phyloP scores from a whole-genome alignment of 2,113 vertebrate species.

The Aspidoscelis tigris region DNA sequence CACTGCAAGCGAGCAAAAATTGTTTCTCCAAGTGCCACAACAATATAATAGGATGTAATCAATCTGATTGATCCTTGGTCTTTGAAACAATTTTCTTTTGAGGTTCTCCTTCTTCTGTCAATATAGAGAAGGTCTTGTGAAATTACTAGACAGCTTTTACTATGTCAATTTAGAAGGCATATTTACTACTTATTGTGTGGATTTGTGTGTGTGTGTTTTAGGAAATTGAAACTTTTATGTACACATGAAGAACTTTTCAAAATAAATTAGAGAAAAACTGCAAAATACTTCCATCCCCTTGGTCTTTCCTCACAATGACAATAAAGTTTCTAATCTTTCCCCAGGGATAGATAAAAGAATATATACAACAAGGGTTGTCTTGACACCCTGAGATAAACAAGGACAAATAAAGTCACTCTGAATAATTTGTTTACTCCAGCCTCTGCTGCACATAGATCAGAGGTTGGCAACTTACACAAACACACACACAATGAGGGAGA shows the following conservation, averaged over 20 bases:
- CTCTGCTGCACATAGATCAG: constrained; percentile 27
- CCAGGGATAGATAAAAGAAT: constrained; percentile 21
- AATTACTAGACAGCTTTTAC: neutral
- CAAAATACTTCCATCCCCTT: neutral
- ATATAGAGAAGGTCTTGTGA: neutral
- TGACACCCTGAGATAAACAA: constrained; percentile 26
- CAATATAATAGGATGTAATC: neutral
- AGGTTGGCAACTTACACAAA: constrained; percentile 19
- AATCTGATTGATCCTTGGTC: neutral
- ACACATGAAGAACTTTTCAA: neutral
- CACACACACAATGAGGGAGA: neutral
- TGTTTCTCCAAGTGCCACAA: neutral
- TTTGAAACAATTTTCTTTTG: neutral
- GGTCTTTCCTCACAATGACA: neutral
- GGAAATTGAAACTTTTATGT: neutral
- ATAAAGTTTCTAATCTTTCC: constrained; percentile 7
- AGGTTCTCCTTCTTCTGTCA: neutral
- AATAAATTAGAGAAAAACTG: constrained; percentile 18
- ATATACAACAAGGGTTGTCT: constrained; percentile 15
- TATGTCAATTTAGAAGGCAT: neutral
- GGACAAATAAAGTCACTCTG: constrained; percentile 37
- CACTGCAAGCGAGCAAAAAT: neutral
- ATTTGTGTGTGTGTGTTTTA: neutral
- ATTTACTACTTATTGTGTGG: neutral
- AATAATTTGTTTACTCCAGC: constrained; percentile 39